Base-by-base conservation (phyloP, 30 jellyfish, hydroid and myxozoan species). In the Rhopilema esculentum region DNA sequence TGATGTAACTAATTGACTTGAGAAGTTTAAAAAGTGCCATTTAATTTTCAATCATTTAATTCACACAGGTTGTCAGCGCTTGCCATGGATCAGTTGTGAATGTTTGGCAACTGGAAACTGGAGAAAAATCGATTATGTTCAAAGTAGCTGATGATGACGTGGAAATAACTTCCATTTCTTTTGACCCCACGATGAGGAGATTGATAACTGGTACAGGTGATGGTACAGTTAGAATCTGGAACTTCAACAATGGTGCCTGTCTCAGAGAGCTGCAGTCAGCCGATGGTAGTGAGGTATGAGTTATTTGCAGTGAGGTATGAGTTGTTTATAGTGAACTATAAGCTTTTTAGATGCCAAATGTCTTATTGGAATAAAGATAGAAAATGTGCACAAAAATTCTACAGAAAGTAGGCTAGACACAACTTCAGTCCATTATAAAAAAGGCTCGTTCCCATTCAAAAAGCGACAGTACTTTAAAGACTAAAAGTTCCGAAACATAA, bases 71-170 rank as follows among this genome's bases (percentile, higher is more conserved):
- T 66, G 98, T 94, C 9, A 94, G 98, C 71, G 98, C 98, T n/a
- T 91, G 97, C 65, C 98, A 94, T 79, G 98, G 96, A 6, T 79
- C 98, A 0, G 87, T 83, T 17, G 95, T 94, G 1, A 94, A 89
- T 27, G 97, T 94, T 0, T 94, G 98, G 98, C 97, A 94, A 27
- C 84, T 88, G 22, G 97, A 89, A 30, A 89, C 98, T 20, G 98
- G 98, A 26, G 98, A 94, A 69, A 94, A 90, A 52, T 75, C 87
- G 22, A 88, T 94, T 23, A 89, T 84, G 97, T 86, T 94, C 89
- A 78, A 94, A 22, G 94, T 84, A 21, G 88, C 97, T 20, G 95
- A 91, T n/a, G 92, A 85, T 52, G 98, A 97, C 6, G 49, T 65
- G n/a, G 98, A 94, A 79, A 85, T 94, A 48, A 94, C 98, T 17